Evolutionary conservation across 2,113 vertebrate genomes (phyloP).

Genomic region (Spermophilus dauricus): DNA sequence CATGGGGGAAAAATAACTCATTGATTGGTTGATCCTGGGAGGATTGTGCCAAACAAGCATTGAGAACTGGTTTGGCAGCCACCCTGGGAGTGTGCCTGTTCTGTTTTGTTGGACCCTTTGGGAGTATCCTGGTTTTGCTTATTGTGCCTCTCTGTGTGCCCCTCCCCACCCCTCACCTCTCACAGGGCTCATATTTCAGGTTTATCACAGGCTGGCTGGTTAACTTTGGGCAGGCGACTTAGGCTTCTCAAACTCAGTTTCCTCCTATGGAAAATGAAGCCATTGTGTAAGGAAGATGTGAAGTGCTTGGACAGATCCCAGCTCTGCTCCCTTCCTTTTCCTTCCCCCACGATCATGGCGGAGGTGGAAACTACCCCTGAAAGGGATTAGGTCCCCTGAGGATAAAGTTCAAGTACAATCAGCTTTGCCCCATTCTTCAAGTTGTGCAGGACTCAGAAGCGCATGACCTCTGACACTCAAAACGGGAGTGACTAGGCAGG

Average conservation of each 20-base stretch:
- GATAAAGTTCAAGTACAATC: not conserved
- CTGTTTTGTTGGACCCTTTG: accelerated
- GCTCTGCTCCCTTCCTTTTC: not conserved
- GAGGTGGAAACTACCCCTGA: not conserved
- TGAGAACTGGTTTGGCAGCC: not conserved
- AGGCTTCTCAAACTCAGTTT: not conserved
- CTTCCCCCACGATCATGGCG: accelerated
- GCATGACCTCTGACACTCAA: not conserved
- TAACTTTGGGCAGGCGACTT: no score
- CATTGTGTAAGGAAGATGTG: not conserved
- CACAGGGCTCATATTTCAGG: not conserved
- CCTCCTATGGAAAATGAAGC: not conserved
- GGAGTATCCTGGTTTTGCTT: not conserved
- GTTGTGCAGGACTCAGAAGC: not conserved
- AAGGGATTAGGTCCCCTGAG: not conserved
- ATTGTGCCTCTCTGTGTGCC: not conserved
- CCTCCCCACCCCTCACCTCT: not conserved
- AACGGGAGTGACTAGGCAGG: accelerated
- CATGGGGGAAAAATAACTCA: not conserved
- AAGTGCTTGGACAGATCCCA: not conserved
- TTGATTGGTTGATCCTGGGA: not conserved
- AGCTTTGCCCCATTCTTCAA: not conserved
- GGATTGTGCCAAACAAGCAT: not conserved
- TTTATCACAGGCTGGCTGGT: accelerated
- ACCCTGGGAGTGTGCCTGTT: accelerated